Evolutionary conservation across 92 coral and sea anemone species (phyloP).

Genomic region (Nematostella vectensis): DNA sequence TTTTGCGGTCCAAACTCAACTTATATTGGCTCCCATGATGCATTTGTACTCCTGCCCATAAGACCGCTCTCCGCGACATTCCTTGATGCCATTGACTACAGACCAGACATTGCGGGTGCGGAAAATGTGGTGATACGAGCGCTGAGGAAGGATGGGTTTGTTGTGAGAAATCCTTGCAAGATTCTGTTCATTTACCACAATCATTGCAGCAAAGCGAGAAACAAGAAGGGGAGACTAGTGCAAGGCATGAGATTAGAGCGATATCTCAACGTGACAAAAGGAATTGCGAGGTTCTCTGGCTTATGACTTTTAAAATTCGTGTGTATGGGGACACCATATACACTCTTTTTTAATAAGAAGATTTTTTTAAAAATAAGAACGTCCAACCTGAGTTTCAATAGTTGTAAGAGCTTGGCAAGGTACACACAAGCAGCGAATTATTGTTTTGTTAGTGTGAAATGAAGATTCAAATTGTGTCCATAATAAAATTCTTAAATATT

Average conservation of each 20-base stretch:
- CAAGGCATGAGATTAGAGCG: constrained; percentile 19
- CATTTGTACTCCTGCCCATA: constrained; percentile 55
- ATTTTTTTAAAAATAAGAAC: too few species aligned
- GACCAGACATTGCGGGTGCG: constrained; percentile 62
- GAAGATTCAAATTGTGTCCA: too few species aligned
- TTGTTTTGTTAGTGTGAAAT: too few species aligned
- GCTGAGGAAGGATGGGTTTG: constrained; percentile 44
- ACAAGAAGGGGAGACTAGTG: constrained; percentile 7
- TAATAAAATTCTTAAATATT: too few species aligned
- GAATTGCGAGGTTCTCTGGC: constrained; percentile 29
- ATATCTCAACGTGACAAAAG: constrained; percentile 13
- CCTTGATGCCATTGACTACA: constrained; percentile 41
- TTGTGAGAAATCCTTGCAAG: constrained; percentile 69
- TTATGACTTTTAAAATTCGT: too few species aligned
- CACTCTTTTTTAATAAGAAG: too few species aligned
- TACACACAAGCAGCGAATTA: too few species aligned
- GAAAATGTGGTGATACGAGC: constrained; percentile 56
- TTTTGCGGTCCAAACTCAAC: constrained; percentile 60
- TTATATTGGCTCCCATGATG: constrained; percentile 93
- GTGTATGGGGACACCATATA: too few species aligned
- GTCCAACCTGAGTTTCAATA: too few species aligned
- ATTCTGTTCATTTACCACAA: constrained; percentile 62
- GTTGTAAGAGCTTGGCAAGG: too few species aligned
- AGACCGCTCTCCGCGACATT: constrained; percentile 39
- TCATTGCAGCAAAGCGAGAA: constrained; percentile 56